Percentiles rank a stretch among this genome's conserved stretches.
These are phyloP conservation scores for Hippocampus guttulatus DNA, from an alignment of 2,113 vertebrate genomes.

Conservation along the genomic window DNA sequence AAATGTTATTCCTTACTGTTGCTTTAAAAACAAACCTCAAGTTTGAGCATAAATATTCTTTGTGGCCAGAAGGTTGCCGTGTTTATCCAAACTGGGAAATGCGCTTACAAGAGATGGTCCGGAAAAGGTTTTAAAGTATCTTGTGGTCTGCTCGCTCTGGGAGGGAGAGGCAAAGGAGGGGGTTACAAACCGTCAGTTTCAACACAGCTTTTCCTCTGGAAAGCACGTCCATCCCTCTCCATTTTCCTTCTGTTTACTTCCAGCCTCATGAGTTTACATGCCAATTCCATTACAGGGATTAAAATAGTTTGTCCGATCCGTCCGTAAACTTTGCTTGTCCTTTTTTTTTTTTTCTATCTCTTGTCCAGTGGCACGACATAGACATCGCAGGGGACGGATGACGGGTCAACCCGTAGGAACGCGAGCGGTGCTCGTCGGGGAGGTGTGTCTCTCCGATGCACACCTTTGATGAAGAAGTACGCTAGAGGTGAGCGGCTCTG, in stretches of 20 bases:
- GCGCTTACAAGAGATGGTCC: conserved; percentile 40
- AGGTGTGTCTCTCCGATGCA: conserved; percentile 63
- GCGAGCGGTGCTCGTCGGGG: conserved; percentile 49
- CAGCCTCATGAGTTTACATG: conserved; percentile 70
- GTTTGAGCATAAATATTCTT: conserved; percentile 36
- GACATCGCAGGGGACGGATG: conserved; percentile 54
- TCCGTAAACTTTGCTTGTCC: conserved; percentile 55
- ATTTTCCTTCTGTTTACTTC: conserved; percentile 69
- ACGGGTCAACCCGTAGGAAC: conserved; percentile 50
- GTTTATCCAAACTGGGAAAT: conserved; percentile 54
- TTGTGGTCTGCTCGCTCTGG: conserved; percentile 41
- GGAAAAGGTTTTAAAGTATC: conserved; percentile 47
- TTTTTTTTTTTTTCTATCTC: conserved; percentile 34
- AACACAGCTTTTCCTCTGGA: conserved; percentile 49
- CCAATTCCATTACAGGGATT: conserved; percentile 76
- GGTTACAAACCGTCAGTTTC: conserved; percentile 50
- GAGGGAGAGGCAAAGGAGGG: conserved; percentile 18
- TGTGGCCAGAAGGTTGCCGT: conserved; percentile 26
- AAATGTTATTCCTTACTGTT: neutral
- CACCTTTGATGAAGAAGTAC: conserved; percentile 48
- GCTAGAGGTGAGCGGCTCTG: conserved; percentile 64
- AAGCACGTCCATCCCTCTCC: conserved; percentile 58
- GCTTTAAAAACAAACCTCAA: conserved; percentile 14
- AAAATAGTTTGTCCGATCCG: conserved; percentile 73
- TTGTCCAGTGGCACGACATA: conserved; percentile 41